Evolutionary conservation across 2,797 vertebrate genomes (phyloP).

Genomic region (Simalia tracyae): DNA sequence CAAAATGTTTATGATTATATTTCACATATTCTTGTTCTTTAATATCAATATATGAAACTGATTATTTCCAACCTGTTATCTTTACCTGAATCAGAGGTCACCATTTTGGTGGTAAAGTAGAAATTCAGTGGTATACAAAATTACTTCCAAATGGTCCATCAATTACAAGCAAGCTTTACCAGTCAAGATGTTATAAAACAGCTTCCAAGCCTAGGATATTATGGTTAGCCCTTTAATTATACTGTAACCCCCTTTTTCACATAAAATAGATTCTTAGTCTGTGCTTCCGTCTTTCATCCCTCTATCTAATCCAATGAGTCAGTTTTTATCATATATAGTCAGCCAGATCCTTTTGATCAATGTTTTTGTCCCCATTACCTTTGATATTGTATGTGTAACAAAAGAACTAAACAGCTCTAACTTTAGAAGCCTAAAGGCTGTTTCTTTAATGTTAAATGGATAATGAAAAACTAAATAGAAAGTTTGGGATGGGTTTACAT

Average conservation of each 20-base stretch:
- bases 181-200: background rate
- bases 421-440: constrained; percentile 23
- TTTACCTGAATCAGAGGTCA: background rate
- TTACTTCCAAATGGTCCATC: constrained; percentile 4
- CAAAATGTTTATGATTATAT: background rate
- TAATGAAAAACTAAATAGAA: constrained; percentile 53
- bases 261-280: background rate
- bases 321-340: background rate
- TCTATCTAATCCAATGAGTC: background rate
- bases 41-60: background rate
- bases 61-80: background rate
- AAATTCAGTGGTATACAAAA: background rate
- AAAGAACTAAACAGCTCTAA: constrained; percentile 22
- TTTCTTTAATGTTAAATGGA: constrained; percentile 31
- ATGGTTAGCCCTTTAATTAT: background rate
- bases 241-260: background rate
- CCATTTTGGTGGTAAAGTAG: background rate
- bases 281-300: background rate
- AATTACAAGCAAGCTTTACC: background rate
- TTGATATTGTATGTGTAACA: constrained; percentile 8
- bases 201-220: background rate
- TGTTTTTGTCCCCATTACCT: constrained; percentile 20
- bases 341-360: constrained; percentile 4
- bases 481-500: constrained; percentile 44
- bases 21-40: background rate